Conservation (phyloP, 2,888 invertebrate genomes). For the Cosmorhoe ocellata region DNA sequence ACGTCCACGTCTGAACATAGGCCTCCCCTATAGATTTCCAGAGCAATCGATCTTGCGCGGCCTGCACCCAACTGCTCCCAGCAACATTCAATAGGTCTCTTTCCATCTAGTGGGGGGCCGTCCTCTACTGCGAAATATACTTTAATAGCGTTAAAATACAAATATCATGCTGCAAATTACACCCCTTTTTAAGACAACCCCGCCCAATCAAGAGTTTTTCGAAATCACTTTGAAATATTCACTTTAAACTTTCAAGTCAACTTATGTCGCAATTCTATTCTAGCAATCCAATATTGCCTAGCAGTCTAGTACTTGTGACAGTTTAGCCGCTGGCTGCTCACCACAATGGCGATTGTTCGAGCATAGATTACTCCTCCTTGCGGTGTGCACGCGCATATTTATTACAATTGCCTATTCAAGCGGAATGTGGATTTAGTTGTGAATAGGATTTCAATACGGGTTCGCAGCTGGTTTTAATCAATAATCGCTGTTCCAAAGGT, state of each 20-base stretch:
- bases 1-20: too few species aligned
- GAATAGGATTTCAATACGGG: conserved; percentile 26
- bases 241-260: not conserved
- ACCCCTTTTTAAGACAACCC: too few species aligned
- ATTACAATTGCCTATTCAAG: conserved; percentile 47
- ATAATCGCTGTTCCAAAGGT: conserved; percentile 20
- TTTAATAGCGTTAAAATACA: too few species aligned
- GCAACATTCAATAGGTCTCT: too few species aligned
- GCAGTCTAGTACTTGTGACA: conserved; percentile 50
- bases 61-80: too few species aligned
- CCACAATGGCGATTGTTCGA: conserved; percentile 77
- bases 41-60: too few species aligned
- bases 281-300: not conserved
- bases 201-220: too few species aligned
- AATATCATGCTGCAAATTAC: too few species aligned
- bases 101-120: too few species aligned
- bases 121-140: too few species aligned
- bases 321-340: conserved; percentile 62
- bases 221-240: too few species aligned
- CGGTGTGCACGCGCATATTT: conserved; percentile 53
- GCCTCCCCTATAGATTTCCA: too few species aligned
- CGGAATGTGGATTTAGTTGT: conserved; percentile 32
- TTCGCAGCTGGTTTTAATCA: conserved; percentile 24
- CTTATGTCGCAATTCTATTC: conserved; percentile 15
- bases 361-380: conserved; percentile 58